Base-by-base conservation (phyloP, 1,140 invertebrate species). In the Triops cancriformis region DNA sequence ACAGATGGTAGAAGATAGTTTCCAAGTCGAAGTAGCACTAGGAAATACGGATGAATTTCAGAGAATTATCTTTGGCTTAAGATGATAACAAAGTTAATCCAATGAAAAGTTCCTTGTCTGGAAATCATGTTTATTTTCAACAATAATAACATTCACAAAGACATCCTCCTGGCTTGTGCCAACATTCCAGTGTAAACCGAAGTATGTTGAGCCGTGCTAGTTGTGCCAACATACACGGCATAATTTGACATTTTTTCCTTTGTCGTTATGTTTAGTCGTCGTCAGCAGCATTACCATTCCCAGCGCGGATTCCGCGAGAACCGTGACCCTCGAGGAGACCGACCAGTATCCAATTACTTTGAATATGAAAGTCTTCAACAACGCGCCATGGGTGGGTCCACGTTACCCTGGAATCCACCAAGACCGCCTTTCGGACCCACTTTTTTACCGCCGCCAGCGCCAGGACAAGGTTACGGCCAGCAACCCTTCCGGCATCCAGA, bases 261-360 rank as follows among this genome's bases (percentile, higher is more conserved):
- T 43, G 12, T 26, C 45, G 28, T 79, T 81, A 18, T 80, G 82
- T 83, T 11, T 86, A 89, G 91, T 86, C 88, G 90, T 79, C 84
- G 89, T 82, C 88, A 91, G 84, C 89, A 92, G 83, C 88, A 90
- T 82, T 92, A 92, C 83, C 91, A 93, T 85, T 92, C 91, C 7
- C 91, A 93, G 85, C 86, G 92, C 75, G 79, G 79, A n/a, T 79
- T 80, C 31, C 89, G 90, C 79, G 89, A 91, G 73, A 86, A 88
- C 76, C 88, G 89, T 31, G 73, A 42, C 26, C 51, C 72, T 9
- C 51, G 76, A 12, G 72, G 76, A 41, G 78, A 88, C 26, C 86
- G 92, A 11, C 91, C 92, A 14, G 88, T 91, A 77, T 93, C 91
- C 79, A 93, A 92, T 84, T 93, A 90, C 84, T 93, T 92, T 82